These are phyloP conservation scores for Diaperis boleti DNA, from an alignment of 2,888 invertebrate genomes.

Conservation along the genomic window DNA sequence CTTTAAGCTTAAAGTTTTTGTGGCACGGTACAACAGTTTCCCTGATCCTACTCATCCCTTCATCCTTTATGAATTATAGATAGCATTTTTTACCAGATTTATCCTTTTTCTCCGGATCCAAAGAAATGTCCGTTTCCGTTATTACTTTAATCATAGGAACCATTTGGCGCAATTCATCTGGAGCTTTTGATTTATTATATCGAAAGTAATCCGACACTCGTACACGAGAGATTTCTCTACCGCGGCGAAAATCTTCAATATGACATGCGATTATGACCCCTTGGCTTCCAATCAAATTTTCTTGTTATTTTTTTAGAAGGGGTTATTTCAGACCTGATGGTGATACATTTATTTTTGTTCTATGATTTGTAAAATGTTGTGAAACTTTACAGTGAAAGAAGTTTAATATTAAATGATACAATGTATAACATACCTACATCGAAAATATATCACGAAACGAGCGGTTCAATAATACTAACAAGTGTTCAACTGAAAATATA, in stretches of 20 bases:
- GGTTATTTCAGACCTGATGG: conserved; percentile 22
- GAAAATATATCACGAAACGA: too few relatives aligned
- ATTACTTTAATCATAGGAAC: conserved; percentile 67
- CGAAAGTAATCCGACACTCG: conserved; percentile 48
- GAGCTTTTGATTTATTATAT: conserved; percentile 61
- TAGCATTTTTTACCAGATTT: conserved; percentile 64
- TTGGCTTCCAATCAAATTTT: background rate
- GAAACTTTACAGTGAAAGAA: too few relatives aligned
- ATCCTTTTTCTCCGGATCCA: conserved; percentile 59
- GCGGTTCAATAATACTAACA: too few relatives aligned
- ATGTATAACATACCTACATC: too few relatives aligned
- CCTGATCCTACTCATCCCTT: conserved; percentile 57
- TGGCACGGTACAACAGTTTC: conserved; percentile 52
- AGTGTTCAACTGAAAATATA: too few relatives aligned
- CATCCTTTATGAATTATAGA: conserved; percentile 66
- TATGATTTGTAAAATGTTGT: too few relatives aligned
- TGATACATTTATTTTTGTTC: too few relatives aligned
- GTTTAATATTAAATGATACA: too few relatives aligned
- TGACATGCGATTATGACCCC: conserved; percentile 18
- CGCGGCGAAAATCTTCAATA: conserved; percentile 18
- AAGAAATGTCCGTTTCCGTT: conserved; percentile 63
- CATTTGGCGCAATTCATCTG: conserved; percentile 67
- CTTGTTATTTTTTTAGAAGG: too few relatives aligned
- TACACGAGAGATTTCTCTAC: conserved; percentile 8
- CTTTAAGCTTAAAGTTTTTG: conserved; percentile 46